Conservation (phyloP, 2,113 vertebrate genomes). For the Ceratotherium simum region DNA sequence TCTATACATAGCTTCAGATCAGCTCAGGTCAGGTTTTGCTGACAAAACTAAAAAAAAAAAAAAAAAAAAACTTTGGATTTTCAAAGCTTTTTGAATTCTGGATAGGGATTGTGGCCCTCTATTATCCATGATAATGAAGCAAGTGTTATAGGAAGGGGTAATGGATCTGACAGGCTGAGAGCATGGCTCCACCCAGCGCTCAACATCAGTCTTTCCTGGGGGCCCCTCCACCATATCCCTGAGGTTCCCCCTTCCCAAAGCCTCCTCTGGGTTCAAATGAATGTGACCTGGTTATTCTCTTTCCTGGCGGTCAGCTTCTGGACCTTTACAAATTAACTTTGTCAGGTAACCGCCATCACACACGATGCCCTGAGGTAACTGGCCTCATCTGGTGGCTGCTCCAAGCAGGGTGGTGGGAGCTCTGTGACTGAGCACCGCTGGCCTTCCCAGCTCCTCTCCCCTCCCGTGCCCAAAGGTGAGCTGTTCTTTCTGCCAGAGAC, state of each 20-base stretch:
- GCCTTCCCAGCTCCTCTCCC: neutral
- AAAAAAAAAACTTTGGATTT: neutral
- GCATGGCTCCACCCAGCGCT: neutral
- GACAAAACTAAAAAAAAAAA: neutral
- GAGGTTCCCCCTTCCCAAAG: neutral
- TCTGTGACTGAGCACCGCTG: neutral
- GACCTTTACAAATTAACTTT: neutral
- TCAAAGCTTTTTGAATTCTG: neutral
- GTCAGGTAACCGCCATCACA: neutral
- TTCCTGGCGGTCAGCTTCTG: neutral
- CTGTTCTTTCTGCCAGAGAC: neutral
- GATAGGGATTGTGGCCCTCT: neutral
- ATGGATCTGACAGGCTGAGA: neutral
- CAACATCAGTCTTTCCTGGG: neutral
- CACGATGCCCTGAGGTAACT: neutral
- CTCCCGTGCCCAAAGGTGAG: neutral
- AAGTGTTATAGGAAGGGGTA: neutral
- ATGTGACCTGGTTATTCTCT: neutral
- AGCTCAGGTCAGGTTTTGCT: neutral
- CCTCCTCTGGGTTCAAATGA: neutral
- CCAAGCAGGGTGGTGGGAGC: neutral
- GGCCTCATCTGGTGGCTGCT: neutral
- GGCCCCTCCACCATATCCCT: too few species aligned
- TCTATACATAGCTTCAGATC: neutral
- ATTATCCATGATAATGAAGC: neutral